Percentiles rank a stretch among this genome's conserved stretches.
Evolutionary conservation across 2,888 invertebrate species (phyloP).

Genomic region (Clitarchus hookeri): DNA sequence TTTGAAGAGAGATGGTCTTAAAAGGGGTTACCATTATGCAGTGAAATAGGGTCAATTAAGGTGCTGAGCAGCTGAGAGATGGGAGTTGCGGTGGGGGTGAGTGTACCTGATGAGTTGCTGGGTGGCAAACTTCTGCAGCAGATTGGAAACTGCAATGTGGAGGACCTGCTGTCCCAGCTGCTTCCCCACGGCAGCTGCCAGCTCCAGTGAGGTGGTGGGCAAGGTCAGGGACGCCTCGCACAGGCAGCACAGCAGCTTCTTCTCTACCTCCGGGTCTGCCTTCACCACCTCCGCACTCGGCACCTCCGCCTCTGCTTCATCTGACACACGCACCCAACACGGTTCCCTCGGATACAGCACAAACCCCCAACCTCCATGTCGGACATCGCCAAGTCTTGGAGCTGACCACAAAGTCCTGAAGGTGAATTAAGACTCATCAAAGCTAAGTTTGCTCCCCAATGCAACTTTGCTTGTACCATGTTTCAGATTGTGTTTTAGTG

Average conservation of each 20-base stretch:
- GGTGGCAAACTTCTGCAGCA: slow-evolving; percentile 77
- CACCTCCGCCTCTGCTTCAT: slow-evolving; percentile 44
- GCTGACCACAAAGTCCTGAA: no score
- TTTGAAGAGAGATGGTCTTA: no score
- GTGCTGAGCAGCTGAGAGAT: background rate
- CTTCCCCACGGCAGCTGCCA: slow-evolving; percentile 62
- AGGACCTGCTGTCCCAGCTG: slow-evolving; percentile 59
- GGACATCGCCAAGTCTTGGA: no score
- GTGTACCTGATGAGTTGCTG: slow-evolving; percentile 69
- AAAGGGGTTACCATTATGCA: no score
- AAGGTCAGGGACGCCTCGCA: slow-evolving; percentile 71
- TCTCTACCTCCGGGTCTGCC: slow-evolving; percentile 66
- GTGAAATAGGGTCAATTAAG: background rate
- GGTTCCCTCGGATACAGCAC: no score
- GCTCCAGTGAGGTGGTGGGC: slow-evolving; percentile 70
- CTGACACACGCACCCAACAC: slow-evolving; percentile 28
- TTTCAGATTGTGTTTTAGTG: no score
- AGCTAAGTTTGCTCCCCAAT: no score
- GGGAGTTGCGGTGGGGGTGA: no score
- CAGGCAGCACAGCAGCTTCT: slow-evolving; percentile 66
- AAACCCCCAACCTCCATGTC: no score
- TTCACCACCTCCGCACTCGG: slow-evolving; percentile 42
- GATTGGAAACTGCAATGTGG: slow-evolving; percentile 68
- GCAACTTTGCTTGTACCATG: no score
- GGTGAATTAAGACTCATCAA: no score